phyloP scores from a whole-genome alignment of 2,113 vertebrate species.

The Pangasianodon gigas region DNA sequence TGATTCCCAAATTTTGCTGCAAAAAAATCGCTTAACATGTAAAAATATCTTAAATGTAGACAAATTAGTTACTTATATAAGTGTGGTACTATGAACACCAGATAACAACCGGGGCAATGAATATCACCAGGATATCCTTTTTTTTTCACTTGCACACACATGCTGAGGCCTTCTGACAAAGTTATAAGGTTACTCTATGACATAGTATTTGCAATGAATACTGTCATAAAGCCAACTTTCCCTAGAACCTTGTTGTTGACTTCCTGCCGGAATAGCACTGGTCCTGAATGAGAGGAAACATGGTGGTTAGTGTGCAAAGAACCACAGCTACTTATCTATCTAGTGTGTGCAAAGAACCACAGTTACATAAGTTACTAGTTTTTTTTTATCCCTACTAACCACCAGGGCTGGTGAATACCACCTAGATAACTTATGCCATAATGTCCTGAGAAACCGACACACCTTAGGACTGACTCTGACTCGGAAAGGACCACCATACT shows the following conservation, averaged over 20 bases:
- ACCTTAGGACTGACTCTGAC: too few relatives aligned
- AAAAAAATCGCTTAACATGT: background rate
- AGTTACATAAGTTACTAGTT: too few relatives aligned
- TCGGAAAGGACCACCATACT: too few relatives aligned
- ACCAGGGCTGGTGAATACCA: too few relatives aligned
- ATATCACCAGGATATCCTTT: background rate
- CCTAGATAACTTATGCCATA: too few relatives aligned
- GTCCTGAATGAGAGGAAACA: background rate
- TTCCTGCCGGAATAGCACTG: background rate
- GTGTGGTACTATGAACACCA: background rate
- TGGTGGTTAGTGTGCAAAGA: background rate
- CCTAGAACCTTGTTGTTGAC: background rate
- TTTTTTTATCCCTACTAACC: too few relatives aligned
- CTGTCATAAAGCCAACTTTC: background rate
- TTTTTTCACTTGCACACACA: background rate
- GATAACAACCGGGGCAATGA: too few relatives aligned
- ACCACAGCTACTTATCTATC: too few relatives aligned
- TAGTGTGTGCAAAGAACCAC: too few relatives aligned
- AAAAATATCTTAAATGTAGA: background rate
- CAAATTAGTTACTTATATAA: background rate
- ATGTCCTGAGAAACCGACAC: too few relatives aligned
- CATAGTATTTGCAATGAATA: background rate
- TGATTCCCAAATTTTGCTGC: background rate
- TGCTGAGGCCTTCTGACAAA: background rate
- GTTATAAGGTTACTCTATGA: background rate